These are phyloP conservation scores for Megathymus violae DNA, from an alignment of 1,140 invertebrate genomes.

Conservation along the genomic window DNA sequence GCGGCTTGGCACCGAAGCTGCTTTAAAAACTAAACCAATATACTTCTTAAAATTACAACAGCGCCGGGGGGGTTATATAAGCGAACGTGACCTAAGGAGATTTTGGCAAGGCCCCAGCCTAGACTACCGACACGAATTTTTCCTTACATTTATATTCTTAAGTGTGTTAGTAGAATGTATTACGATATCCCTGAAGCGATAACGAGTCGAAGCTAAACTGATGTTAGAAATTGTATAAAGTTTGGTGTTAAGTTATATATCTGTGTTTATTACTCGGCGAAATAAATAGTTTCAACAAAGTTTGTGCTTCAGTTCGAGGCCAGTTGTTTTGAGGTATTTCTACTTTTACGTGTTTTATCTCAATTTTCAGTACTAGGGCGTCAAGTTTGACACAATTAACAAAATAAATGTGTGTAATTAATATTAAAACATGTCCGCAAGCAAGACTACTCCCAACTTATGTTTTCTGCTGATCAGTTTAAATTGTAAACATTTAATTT, in stretches of 20 bases:
- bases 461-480: too few relatives aligned
- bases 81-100: slow-evolving; percentile 56
- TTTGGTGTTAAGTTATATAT: background rate
- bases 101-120: slow-evolving; percentile 55
- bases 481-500: too few relatives aligned
- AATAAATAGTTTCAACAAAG: too few relatives aligned
- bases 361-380: too few relatives aligned
- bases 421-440: too few relatives aligned
- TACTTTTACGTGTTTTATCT: too few relatives aligned
- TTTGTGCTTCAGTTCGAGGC: too few relatives aligned
- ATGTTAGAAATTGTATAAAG: slow-evolving; percentile 14
- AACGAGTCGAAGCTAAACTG: slow-evolving; percentile 6
- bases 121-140: slow-evolving; percentile 51
- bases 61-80: slow-evolving; percentile 57
- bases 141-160: slow-evolving; percentile 53
- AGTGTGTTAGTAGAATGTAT: slow-evolving; percentile 46
- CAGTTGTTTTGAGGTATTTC: too few relatives aligned
- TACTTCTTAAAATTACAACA: slow-evolving; percentile 71
- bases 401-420: too few relatives aligned
- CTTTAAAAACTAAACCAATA: slow-evolving; percentile 73
- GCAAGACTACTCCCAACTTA: too few relatives aligned
- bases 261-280: too few relatives aligned
- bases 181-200: slow-evolving; percentile 30
- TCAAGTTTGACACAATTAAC: too few relatives aligned
- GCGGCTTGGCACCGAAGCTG: slow-evolving; percentile 54